Base-by-base conservation (phyloP, 2,797 vertebrate species). In the Tragelaphus eurycerus region DNA sequence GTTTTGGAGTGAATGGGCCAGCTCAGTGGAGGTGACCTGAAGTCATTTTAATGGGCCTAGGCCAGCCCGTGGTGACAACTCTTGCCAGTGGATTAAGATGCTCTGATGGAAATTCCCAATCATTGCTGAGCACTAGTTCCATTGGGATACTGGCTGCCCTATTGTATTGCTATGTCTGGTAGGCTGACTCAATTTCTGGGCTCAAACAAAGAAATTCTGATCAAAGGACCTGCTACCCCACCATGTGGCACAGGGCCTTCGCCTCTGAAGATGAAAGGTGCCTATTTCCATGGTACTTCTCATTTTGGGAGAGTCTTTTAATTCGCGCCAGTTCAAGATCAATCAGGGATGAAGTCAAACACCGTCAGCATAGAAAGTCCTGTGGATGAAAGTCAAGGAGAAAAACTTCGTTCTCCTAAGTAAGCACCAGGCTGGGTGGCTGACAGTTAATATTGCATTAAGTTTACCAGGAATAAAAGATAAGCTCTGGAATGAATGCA, bases 11-110 rank as follows among this genome's bases (percentile, higher is more conserved):
- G 97, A 98, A 97, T 97, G 95, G 96, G 87, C 86, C 95, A 90
- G 95, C 96, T 97, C 96, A 93, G 89, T 97, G 95, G 97, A 98
- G 97, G 95, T 98, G 98, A 98, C 97, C 95, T 98, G 64, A 95
- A 98, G 97, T 95, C 96, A 97, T 98, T 96, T 98, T 97, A 98
- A 98, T 97, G 95, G 96, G 95, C 96, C 96, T 93, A 89, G 84
- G 96, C 87, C 92, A 96, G 92, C 83, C 95, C 92, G 64, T 87
- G 95, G 97, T 96, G 98, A 98, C 95, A 97, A 96, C 95, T 97
- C 96, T 95, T 84, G 85, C 96, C 92, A 95, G 89, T 97, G 97
- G 96, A 98, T 97, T 96, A 98, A 93, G 96, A 97, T 96, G 94
- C 97, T 97, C 84, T 88, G 89, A 96, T 96, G 97, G 94, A 90